Evolutionary conservation across 2,888 invertebrate species (phyloP).

Genomic region (Merodon equestris): DNA sequence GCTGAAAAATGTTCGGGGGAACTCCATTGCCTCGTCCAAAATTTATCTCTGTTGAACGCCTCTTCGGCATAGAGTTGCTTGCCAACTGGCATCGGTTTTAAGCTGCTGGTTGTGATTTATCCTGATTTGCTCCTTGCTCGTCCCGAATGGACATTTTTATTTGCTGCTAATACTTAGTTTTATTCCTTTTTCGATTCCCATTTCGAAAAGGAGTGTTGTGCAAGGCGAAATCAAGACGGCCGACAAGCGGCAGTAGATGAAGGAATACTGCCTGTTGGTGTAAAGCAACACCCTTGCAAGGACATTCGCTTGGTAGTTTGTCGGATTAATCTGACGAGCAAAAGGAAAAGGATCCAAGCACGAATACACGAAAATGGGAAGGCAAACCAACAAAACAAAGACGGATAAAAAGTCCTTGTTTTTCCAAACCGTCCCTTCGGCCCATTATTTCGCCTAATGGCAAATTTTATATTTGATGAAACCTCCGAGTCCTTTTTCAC

Average conservation of each 20-base stretch:
- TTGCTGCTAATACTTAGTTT: conserved; percentile 68
- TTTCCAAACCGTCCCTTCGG: conserved; percentile 50
- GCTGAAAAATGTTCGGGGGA: conserved; percentile 22
- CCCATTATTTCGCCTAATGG: conserved; percentile 65
- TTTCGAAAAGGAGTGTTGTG: conserved; percentile 6
- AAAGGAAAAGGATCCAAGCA: background rate
- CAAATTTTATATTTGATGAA: conserved; percentile 68
- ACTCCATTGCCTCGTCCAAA: conserved; percentile 37
- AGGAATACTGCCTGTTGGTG: conserved; percentile 37
- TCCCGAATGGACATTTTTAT: conserved; percentile 65
- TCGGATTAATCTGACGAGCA: conserved; percentile 38
- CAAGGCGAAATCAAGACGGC: too few species aligned
- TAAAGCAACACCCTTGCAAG: conserved; percentile 29
- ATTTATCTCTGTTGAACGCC: conserved; percentile 33
- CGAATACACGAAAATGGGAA: conserved; percentile 34
- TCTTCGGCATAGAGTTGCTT: too few species aligned
- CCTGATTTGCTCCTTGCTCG: conserved; percentile 63
- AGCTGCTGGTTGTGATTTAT: conserved; percentile 66
- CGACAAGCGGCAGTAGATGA: conserved; percentile 14
- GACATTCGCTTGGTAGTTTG: conserved; percentile 40
- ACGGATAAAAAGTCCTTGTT: conserved; percentile 9
- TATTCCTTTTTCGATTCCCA: conserved; percentile 48
- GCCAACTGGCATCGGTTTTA: conserved; percentile 23
- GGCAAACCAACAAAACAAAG: conserved; percentile 42
- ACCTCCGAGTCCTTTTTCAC: conserved; percentile 67